Base-by-base conservation (phyloP, 2,888 invertebrate genomes). In the Cremastinae sp. region DNA sequence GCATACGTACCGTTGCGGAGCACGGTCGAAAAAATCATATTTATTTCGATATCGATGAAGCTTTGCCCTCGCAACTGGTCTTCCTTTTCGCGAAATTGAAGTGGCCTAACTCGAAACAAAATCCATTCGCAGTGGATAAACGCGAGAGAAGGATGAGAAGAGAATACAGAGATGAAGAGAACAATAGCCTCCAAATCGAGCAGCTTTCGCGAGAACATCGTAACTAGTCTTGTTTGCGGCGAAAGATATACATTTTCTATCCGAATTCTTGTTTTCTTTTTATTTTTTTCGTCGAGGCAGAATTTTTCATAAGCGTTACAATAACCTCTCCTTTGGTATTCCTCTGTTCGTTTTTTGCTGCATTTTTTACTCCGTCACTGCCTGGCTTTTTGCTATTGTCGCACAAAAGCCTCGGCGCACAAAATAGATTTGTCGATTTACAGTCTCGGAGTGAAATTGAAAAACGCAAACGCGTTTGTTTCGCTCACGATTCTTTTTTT, bases 21-120 rank as follows among this genome's bases (percentile, higher is more conserved):
- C 65, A 58, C 58, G 47, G 47, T 53, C 38, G 65, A 58, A 43
- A 72, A 18, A 58, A 72, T 59, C 58, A 72, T 72, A 58, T 65
- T 72, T 72, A 65, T 72, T 65, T 49, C n/a, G 41, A 65, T 58
- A 65, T 59, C 51, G 38, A 36, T 22, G 36, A 53, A 65, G 53
- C 28, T 47, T 7, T 38, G 51, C 14, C 49, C 41, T 49, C n/a
- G n/a, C 38, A 7, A 9, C 28, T 2, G 12, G 41, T 12, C 43
- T 41, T 22, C 58, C 16, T 12, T 65, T 47, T 64, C 47, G 36
- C 47, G 7, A 12, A 43, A 41, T 12, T 58, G n/a, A 34, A 65
- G 58, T 56, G 28, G 38, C 38, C 38, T 49, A 22, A 58, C 58
- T 58, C 58, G 45, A 65, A 58, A 51, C 18, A 10, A 45, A 62